These are phyloP conservation scores for Nomada hirtipes DNA, from an alignment of 2,888 invertebrate species.

Conservation along the genomic window DNA sequence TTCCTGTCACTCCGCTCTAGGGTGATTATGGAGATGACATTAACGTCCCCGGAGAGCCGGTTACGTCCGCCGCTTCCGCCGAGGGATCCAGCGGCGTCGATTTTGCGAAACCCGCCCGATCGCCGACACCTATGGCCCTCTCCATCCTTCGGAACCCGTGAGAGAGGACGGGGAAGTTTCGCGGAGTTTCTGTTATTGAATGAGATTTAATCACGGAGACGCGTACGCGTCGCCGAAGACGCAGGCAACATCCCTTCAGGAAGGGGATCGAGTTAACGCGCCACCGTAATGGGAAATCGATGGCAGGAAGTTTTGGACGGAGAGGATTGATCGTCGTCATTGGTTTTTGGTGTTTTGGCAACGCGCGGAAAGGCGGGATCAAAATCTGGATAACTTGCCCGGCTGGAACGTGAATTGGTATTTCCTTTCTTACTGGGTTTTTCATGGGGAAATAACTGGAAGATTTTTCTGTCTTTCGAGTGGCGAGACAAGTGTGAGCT, in stretches of 20 bases:
- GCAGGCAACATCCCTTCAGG: constrained; percentile 2
- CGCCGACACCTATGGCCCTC: constrained; percentile 18
- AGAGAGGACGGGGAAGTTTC: constrained; percentile 35
- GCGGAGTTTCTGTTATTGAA: constrained; percentile 44
- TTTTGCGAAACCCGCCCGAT: constrained; percentile 25
- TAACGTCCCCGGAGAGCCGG: constrained; percentile 57
- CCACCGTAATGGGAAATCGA: constrained; percentile 41
- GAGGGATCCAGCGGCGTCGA: constrained; percentile 6
- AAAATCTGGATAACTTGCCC: neutral
- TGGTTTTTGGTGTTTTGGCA: neutral
- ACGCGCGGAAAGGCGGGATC: neutral
- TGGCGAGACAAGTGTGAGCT: too few relatives aligned
- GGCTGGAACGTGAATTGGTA: too few relatives aligned
- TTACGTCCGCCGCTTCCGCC: constrained; percentile 42
- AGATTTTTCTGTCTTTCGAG: too few relatives aligned
- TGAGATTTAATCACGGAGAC: constrained; percentile 48
- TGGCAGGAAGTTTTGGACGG: constrained; percentile 12
- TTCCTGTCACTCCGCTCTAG: constrained; percentile 62
- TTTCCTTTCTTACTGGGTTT: too few relatives aligned
- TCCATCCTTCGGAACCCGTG: neutral
- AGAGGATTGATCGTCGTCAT: constrained; percentile 1
- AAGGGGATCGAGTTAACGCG: constrained; percentile 6
- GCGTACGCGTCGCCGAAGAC: constrained; percentile 14
- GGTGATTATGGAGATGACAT: constrained; percentile 69
- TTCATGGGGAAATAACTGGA: too few relatives aligned